phyloP scores from a whole-genome alignment of 2,113 vertebrate genomes.

The Tautogolabrus adspersus region DNA sequence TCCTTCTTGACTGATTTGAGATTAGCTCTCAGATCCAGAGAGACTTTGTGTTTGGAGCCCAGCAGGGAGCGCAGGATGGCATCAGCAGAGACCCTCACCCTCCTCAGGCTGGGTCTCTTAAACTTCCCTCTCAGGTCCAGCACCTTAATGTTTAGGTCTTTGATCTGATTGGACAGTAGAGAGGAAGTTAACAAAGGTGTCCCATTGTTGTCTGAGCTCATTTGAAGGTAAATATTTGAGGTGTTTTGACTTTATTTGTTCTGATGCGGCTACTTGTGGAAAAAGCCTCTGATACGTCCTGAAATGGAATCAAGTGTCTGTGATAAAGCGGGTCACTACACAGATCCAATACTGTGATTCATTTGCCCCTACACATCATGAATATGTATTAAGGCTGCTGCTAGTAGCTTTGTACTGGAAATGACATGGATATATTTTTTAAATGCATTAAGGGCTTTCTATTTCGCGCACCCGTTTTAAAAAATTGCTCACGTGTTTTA shows the following conservation, averaged over 20 bases:
- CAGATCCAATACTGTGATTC: too few species aligned
- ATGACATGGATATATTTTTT: too few species aligned
- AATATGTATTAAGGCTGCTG: too few species aligned
- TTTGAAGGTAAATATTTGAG: background rate
- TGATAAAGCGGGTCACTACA: too few species aligned
- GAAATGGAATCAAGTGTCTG: too few species aligned
- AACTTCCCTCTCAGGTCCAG: constrained; percentile 96
- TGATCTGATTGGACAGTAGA: constrained; percentile 82
- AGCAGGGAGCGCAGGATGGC: constrained; percentile 96
- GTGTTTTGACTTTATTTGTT: background rate
- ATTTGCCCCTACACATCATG: too few species aligned
- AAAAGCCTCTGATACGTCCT: too few species aligned
- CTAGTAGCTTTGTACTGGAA: too few species aligned
- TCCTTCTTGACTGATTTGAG: constrained; percentile 99
- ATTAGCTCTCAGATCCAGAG: constrained; percentile 96
- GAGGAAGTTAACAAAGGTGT: background rate
- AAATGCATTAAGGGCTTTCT: too few species aligned
- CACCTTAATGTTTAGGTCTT: constrained; percentile 96
- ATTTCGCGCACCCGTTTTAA: too few species aligned
- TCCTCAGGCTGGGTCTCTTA: constrained; percentile 90
- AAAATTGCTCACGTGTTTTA: too few species aligned
- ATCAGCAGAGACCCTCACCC: constrained; percentile 93
- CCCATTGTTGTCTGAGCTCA: background rate
- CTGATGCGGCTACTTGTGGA: too few species aligned
- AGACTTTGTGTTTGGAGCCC: constrained; percentile 99